A percentile compares a stretch with the other conserved stretches of the same genome.
Conservation (phyloP, 2,797 vertebrate genomes). For the Huso huso region DNA sequence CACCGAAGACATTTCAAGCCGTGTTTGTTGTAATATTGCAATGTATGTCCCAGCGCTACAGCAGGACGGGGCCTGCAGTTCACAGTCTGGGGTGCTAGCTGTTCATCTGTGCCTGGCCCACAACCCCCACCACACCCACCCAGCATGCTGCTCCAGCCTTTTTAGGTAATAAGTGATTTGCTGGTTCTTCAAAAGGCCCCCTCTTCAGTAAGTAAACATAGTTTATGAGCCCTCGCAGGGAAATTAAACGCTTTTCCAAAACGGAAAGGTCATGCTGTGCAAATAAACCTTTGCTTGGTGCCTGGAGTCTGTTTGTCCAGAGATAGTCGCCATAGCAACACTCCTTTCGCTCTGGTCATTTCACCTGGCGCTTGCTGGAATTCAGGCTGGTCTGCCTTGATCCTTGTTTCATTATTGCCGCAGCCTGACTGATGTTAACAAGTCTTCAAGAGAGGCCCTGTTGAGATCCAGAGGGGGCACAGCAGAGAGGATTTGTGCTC, state of each 20-base stretch:
- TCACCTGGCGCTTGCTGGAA: constrained; percentile 1
- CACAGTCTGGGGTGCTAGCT: no score
- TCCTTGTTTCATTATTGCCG: not conserved
- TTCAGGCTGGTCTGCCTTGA: not conserved
- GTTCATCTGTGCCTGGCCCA: no score
- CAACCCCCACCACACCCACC: no score
- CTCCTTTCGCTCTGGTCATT: not conserved
- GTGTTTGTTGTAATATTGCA: no score
- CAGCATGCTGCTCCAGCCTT: not conserved
- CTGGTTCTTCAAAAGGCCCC: no score
- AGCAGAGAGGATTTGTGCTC: not conserved
- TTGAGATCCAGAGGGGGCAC: not conserved
- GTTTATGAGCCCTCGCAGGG: constrained; percentile 5
- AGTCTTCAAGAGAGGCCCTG: not conserved
- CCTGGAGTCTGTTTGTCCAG: constrained; percentile 1
- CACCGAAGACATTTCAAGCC: no score
- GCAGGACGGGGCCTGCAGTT: no score
- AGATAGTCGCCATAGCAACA: constrained; percentile 6
- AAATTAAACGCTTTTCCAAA: constrained; percentile 13
- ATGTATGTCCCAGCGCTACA: no score
- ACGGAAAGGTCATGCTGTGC: constrained; percentile 14
- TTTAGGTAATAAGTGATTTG: constrained; percentile 13
- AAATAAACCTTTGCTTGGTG: constrained; percentile 3
- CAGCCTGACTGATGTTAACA: not conserved
- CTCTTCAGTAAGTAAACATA: constrained; percentile 6